phyloP scores from a whole-genome alignment of 2,113 vertebrate species.

The Burhinus bistriatus region DNA sequence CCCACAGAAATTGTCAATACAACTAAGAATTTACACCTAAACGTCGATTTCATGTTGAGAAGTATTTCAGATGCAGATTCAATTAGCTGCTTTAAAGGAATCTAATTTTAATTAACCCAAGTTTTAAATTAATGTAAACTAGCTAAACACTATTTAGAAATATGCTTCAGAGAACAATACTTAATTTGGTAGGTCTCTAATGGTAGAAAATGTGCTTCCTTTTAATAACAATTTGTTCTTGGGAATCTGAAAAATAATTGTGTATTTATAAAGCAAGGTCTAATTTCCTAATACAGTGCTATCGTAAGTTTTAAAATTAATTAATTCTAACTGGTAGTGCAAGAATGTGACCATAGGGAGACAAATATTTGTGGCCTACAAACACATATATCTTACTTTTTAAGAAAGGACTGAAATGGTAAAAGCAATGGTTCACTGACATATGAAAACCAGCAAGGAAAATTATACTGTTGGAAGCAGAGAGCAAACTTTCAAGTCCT shows the following conservation, averaged over 20 bases:
- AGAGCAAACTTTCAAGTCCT: neutral
- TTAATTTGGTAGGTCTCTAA: neutral
- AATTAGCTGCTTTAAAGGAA: neutral
- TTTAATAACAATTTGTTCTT: neutral
- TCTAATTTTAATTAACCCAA: neutral
- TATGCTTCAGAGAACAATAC: neutral
- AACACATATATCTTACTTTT: neutral
- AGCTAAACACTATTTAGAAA: neutral
- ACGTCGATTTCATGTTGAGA: neutral
- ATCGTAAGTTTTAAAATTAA: neutral
- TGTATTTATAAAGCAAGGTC: neutral
- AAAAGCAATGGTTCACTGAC: neutral
- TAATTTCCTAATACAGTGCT: neutral
- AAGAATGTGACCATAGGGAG: neutral
- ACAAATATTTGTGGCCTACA: neutral
- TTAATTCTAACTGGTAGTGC: neutral
- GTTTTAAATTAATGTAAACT: neutral
- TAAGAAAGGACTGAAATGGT: neutral
- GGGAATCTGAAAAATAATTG: neutral
- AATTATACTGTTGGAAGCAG: neutral
- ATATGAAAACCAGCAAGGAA: neutral
- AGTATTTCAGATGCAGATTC: neutral
- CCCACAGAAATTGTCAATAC: neutral
- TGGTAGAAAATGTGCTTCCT: neutral
- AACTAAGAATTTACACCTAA: neutral